Evolutionary conservation across 2,797 vertebrate species (phyloP), one percentile per base, ranked within the genome.

Genomic region (Pipistrellus nathusii): DNA sequence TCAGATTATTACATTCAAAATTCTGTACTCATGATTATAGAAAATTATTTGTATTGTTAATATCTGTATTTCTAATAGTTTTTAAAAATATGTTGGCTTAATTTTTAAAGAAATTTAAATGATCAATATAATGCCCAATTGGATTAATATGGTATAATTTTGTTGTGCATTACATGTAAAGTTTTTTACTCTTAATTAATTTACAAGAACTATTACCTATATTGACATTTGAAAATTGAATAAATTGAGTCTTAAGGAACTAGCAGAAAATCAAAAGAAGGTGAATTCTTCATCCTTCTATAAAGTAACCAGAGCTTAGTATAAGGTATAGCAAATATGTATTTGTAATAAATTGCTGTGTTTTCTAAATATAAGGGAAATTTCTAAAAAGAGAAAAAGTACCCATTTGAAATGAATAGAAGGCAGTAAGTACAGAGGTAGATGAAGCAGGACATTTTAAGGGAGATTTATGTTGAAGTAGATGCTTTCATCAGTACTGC

Each of bases 321-420:
- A 77, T 84, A 88, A 94, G 80, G 38, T n/a, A 44, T 32, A 78
- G 82, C 9, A 93, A 95, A 75, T 75, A 3, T 30, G 13, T 51
- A 76, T 88, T 80, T 88, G 76, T 72, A 88, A 73, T 53, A 84
- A 85, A 73, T 35, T 72, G 1, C n/a, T 85, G 35, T 87, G 27
- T 83, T 94, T 89, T 27, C 17, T 72, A 84, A 93, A 77, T 23
- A 85, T 68, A 94, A 85, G 12, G 6, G 4, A 55, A 86, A 77
- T 77, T 72, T 91, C 20, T 85, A 91, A 94, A 82, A 51, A 32
- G 27, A 88, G 30, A 48, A 51, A 91, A 77, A 72, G 11, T 57
- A 59, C 10, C 17, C 51, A 41, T 17, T 27, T 38, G 2, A 88
- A 91, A 94, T 20, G 32, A 87, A 32, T 2, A 68, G 71, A 77